Base-by-base conservation (phyloP, 2,113 vertebrate genomes). In the Pelodiscus sinensis region DNA sequence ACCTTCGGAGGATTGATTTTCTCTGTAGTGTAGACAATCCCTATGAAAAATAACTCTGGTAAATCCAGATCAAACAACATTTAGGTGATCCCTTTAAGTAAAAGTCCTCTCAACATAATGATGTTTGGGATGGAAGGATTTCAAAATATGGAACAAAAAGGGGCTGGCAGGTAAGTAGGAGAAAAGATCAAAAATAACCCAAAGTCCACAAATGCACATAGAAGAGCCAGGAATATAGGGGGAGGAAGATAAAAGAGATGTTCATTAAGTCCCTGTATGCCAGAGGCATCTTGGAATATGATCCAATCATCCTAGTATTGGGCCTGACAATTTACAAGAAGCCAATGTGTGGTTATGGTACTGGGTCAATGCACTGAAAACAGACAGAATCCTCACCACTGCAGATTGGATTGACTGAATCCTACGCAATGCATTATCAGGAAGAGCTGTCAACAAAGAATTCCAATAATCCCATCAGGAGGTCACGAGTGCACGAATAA, bases 401-500 rank as follows among this genome's bases (percentile, higher is more conserved):
- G 93, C 96, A 89, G 93, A 80, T 96, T 93, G 96, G 91, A 95
- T 96, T 95, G 96, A 96, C 96, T 95, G 95, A 96, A 93, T 94
- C 91, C 89, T 90, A 94, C n/a, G 51, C 38, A 2, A 89, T 89
- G 88, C 93, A 95, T 97, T 97, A 97, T 97, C 97, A 97, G 96
- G 94, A 97, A 96, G 93, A 97, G 90, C 96, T 97, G 97, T 97
- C 96, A 97, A 94, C 90, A 85, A 97, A 95, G 97, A 97, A 97
- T 97, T 97, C 96, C 96, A 97, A 96, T 97, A 96, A 97, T 97
- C 96, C 96, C 96, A 97, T 96, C 94, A 94, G 94, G 92, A 93
- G 96, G 97, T 97, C 97, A 97, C 16, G 60, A 96, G 96, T 97
- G 96, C 97, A 96, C 81, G 96, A 97, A 96, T 97, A 97, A 97